phyloP scores from a whole-genome alignment of 1,140 invertebrate species.

The Drosophila carrolli region DNA sequence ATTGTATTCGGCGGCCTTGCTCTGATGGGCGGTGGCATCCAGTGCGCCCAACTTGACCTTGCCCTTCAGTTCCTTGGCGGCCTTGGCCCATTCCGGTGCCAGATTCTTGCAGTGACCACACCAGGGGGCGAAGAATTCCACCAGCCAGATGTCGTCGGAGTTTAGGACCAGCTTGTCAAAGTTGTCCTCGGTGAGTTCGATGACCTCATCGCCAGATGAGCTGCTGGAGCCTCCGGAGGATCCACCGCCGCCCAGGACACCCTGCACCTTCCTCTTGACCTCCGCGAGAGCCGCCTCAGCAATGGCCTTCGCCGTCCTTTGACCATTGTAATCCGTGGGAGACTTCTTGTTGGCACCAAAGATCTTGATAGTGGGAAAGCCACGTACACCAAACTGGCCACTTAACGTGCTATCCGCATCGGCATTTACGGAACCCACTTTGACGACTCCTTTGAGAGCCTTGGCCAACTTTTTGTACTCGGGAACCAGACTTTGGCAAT shows the following conservation, averaged over 20 bases:
- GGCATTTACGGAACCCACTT: constrained; percentile 96
- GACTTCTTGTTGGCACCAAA: constrained; percentile 95
- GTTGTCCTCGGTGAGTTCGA: constrained; percentile 97
- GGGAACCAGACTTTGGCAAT: constrained; percentile 92
- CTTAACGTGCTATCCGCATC: constrained; percentile 94
- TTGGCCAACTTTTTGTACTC: constrained; percentile 95
- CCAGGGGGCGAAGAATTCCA: constrained; percentile 99
- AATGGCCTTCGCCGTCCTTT: constrained; percentile 93
- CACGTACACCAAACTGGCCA: constrained; percentile 92
- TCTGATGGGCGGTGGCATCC: constrained; percentile 96
- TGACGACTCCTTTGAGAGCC: constrained; percentile 96
- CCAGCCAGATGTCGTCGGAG: constrained; percentile 97
- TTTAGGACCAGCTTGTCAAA: constrained; percentile 96
- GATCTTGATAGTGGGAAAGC: constrained; percentile 99
- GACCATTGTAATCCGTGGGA: constrained; percentile 94
- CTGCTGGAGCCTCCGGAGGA: constrained; percentile 37
- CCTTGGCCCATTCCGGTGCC: constrained; percentile 97
- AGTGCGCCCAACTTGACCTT: constrained; percentile 97
- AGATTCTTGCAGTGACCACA: constrained; percentile 98
- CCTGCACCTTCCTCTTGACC: constrained; percentile 78
- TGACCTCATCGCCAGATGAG: constrained; percentile 88
- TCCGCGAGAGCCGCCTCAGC: constrained; percentile 91
- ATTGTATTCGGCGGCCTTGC: constrained; percentile 90
- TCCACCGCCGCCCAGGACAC: constrained; percentile 68
- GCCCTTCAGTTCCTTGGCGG: constrained; percentile 97